Conservation (phyloP, 2,113 vertebrate genomes). For the Neogobius melanostomus region DNA sequence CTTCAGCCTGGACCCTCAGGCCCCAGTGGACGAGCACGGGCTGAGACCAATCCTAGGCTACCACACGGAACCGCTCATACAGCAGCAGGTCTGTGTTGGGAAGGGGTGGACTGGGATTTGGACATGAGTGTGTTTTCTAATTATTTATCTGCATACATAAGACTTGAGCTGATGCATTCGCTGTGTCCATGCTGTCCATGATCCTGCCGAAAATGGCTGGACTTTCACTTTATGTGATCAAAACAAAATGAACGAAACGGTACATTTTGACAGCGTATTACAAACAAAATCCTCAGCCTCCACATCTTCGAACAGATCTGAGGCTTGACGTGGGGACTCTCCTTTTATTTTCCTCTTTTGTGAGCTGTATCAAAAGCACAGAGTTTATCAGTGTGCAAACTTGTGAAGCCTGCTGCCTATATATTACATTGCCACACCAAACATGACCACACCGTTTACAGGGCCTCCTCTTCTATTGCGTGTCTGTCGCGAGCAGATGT, state of each 20-base stretch:
- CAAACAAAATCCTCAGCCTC: neutral
- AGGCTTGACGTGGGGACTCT: neutral
- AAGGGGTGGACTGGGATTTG: too few relatives aligned
- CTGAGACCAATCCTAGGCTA: slow-evolving; percentile 84
- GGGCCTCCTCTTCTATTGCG: slow-evolving; percentile 24
- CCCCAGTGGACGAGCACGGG: slow-evolving; percentile 73
- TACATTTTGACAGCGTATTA: neutral
- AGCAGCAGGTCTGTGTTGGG: slow-evolving; percentile 80
- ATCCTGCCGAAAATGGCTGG: too few relatives aligned
- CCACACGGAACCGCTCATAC: slow-evolving; percentile 79
- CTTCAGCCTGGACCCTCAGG: slow-evolving; percentile 84
- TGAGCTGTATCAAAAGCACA: neutral
- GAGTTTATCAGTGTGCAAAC: slow-evolving; percentile 7
- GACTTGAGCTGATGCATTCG: too few relatives aligned
- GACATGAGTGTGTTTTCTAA: too few relatives aligned
- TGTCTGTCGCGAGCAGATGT: slow-evolving; percentile 34
- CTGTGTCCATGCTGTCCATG: too few relatives aligned
- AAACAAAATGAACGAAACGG: neutral
- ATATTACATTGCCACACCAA: slow-evolving; percentile 41
- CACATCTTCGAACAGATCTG: neutral
- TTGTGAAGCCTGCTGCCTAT: slow-evolving; percentile 22
- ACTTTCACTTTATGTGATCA: too few relatives aligned
- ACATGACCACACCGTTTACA: slow-evolving; percentile 33
- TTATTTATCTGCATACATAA: too few relatives aligned
- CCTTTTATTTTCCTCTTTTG: neutral